Percentiles rank a stretch among this genome's conserved stretches.
These are phyloP conservation scores for Acleris emargana DNA, from an alignment of 2,888 invertebrate genomes.

Conservation along the genomic window DNA sequence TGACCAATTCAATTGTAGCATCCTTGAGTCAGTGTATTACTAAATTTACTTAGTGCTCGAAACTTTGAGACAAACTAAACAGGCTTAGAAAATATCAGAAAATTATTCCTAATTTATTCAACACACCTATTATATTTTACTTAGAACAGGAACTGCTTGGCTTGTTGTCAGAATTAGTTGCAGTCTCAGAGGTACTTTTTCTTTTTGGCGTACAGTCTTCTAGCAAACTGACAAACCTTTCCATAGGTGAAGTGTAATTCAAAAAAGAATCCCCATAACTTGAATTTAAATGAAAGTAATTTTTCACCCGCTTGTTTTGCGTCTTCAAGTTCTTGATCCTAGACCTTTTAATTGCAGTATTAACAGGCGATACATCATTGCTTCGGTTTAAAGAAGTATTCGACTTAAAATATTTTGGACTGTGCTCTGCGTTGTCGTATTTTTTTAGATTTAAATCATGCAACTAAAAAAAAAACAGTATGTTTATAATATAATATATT, in stretches of 20 bases:
- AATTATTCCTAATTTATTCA: not conserved
- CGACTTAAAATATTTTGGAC: conserved; percentile 1
- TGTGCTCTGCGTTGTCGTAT: conserved; percentile 8
- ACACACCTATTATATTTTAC: not conserved
- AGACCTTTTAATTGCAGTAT: conserved; percentile 2
- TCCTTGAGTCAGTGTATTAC: too few relatives aligned
- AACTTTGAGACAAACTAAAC: too few relatives aligned
- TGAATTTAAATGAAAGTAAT: not conserved
- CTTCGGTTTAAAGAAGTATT: conserved; percentile 15
- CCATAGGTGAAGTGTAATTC: conserved; percentile 17
- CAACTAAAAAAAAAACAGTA: conserved; percentile 5
- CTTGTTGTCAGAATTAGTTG: not conserved
- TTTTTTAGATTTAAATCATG: conserved; percentile 21
- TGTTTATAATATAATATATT: too few relatives aligned
- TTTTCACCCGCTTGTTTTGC: conserved; percentile 9
- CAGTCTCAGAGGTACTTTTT: conserved; percentile 3
- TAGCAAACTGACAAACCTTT: not conserved
- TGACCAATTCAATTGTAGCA: too few relatives aligned
- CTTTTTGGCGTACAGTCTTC: not conserved
- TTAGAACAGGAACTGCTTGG: not conserved
- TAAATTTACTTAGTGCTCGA: too few relatives aligned
- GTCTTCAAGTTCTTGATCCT: not conserved
- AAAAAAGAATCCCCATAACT: conserved; percentile 1
- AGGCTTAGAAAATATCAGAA: too few relatives aligned
- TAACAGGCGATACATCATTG: conserved; percentile 6